Base-by-base conservation (phyloP, 2,888 invertebrate genomes). In the Archips xylosteana region DNA sequence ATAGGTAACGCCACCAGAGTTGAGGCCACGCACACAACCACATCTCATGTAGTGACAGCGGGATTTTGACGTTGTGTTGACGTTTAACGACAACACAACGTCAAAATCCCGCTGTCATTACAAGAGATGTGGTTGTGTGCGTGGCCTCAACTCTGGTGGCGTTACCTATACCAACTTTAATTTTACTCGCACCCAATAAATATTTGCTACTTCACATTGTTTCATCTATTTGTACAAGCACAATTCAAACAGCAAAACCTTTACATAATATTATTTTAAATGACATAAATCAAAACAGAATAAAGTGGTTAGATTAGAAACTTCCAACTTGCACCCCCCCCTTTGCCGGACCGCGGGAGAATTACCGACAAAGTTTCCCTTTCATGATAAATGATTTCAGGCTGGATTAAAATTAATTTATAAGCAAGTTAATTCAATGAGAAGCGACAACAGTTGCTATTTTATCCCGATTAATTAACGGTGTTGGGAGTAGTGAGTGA, bases 341-440 rank as follows among this genome's bases (percentile, higher is more conserved):
- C 54, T 23, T 23, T 54, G 57, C 57, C 57, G 63, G 63, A 63
- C 62, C 62, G 45, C 32, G 63, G 13, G 39, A 65, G 36, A 23
- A 51, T 65, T 47, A 47, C 65, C 10, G 65, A 36, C 15, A 39
- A 65, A 65, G 47, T 51, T 65, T 65, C 32, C 45, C 51, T 65
- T 34, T 39, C 39, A 3, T 65, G 51, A 65, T 65, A 54, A 65
- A 65, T 65, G 65, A 65, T 65, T 65, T 65, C 5, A 51, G 51
- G 64, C n/a, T 2, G 64, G 64, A 51, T 64, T 34, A 32, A 34
- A 64, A 64, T 64, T 64, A 64, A 51, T 65, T 65, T 39, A 65
- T 51, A 51, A 51, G 65, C 51, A 15, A 65, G 9, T 65, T 51
- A 12, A 36, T 65, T 65, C 34, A 23, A 65, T 61, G 61, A 12